Evolutionary conservation across 2,113 vertebrate genomes (phyloP), one percentile per base, ranked within the genome.

Genomic region (Melanerpes aurifrons): DNA sequence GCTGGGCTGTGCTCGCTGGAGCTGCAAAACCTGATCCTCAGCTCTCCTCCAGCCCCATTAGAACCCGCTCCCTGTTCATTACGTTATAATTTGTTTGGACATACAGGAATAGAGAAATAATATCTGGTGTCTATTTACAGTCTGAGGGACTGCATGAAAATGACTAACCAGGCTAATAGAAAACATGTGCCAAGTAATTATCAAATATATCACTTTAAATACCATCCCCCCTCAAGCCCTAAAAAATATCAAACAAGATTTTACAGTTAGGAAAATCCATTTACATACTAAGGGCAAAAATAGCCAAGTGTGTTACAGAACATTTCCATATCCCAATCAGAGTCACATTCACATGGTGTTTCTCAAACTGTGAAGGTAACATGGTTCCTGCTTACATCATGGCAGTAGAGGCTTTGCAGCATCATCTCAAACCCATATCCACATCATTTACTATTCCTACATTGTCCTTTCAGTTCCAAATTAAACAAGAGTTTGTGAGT

Each of bases 71-170:
- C 0, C 78, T 72, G 66, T 61, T 78, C n/a, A 86, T 89, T 75
- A 75, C 83, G 61, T 77, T 43, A 48, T 87, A 45, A 91, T 90
- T 75, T 78, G 13, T 71, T 94, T 91, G 66, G 57, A 86, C 24
- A 28, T 8, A 19, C 6, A 37, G 59, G 66, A 81, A 89, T 87
- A 8, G 32, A 87, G 82, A 91, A 83, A 83, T 3, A 80, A 17
- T 40, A 78, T 53, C 53, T 78, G 40, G 58, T 83, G 31, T 74
- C 76, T 87, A 62, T 89, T 80, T 90, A 64, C 13, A 58, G 54
- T 78, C 75, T 83, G 10, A 94, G 69, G 62, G 58, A 57, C 45
- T 75, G 32, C 64, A 22, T 68, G 37, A 92, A 90, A 94, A 94
- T 78, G 50, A 83, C 71, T 81, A 91, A 62, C 21, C 31, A 69